Evolutionary conservation across 2,113 vertebrate species (phyloP), one percentile per base, ranked within the genome.

Genomic region (Garra rufa): DNA sequence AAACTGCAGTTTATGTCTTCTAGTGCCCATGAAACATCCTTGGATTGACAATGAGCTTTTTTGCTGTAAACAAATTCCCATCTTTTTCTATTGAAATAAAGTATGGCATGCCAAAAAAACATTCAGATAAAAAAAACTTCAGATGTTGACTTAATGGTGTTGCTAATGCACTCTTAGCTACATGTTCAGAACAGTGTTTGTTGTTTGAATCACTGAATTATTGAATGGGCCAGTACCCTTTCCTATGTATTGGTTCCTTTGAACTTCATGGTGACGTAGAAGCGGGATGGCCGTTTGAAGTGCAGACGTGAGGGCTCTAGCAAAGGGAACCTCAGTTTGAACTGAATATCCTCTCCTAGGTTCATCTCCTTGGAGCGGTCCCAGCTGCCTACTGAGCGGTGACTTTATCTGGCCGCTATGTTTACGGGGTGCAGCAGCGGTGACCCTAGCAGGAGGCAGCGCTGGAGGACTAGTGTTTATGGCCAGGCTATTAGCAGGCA

Each of bases 401-500:
- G 87, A 67, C 84, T 85, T 87, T 74, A 69, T 71, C 87, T 70
- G 24, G 85, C 85, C 85, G 59, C 84, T 69, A 57, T 85, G 85
- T 89, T 87, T 88, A 89, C 55, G 14, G 83, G 76, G 65, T 17
- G n/a, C 79, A 78, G 76, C 79, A 44, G 13, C 9, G n/a, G 57
- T 83, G 83, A 87, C 80, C 87, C 70, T 46, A 19, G 59, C 80
- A 69, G 41, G 50, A 83, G 90, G 89, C 89, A 81, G 85, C 85
- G 76, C 89, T 76, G 19, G 82, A 70, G 30, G 34, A 73, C 80
- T 88, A 85, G 87, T 93, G 93, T 94, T 95, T 95, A 94, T 87
- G 65, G 83, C 84, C 73, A 88, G 80, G 85, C 92, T 93, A 92
- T 92, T 93, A 92, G 88, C 92, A 55, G 63, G 84, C 87, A 86